Evolutionary conservation across 2,888 invertebrate genomes (phyloP).

Genomic region (Gandaritis pyraliata): DNA sequence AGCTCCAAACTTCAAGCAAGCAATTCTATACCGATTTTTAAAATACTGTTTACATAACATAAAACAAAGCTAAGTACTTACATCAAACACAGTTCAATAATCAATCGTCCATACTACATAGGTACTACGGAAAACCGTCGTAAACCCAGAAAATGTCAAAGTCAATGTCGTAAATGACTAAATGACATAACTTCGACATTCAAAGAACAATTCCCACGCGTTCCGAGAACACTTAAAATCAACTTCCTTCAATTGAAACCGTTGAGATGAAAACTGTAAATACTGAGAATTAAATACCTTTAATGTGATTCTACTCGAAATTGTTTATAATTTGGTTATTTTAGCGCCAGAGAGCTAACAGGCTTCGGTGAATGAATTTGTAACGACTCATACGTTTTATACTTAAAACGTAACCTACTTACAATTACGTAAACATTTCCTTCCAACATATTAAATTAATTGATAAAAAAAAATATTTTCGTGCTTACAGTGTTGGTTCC

Average conservation of each 20-base stretch:
- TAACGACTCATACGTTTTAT: constrained; percentile 5
- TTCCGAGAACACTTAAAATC: constrained; percentile 34
- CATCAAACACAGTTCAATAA: neutral
- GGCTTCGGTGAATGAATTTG: constrained; percentile 30
- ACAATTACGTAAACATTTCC: neutral
- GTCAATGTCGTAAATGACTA: constrained; percentile 24
- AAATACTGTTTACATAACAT: neutral
- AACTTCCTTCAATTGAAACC: constrained; percentile 39
- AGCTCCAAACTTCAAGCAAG: too few relatives aligned
- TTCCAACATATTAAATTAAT: too few relatives aligned
- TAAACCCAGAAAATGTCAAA: constrained; percentile 25
- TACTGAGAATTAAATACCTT: constrained; percentile 37
- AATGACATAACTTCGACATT: constrained; percentile 19
- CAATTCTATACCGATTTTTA: too few relatives aligned
- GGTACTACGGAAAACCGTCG: neutral
- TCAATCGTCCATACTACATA: too few relatives aligned
- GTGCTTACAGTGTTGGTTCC: neutral
- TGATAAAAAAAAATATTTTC: too few relatives aligned
- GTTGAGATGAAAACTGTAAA: constrained; percentile 39
- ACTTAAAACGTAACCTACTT: neutral
- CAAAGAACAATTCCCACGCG: constrained; percentile 32
- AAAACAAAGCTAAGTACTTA: too few relatives aligned
- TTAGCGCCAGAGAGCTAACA: constrained; percentile 27
- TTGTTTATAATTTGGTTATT: constrained; percentile 30
- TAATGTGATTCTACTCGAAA: constrained; percentile 24